phyloP scores from a whole-genome alignment of 2,113 vertebrate genomes.

The Nycticryphes semicollaris region DNA sequence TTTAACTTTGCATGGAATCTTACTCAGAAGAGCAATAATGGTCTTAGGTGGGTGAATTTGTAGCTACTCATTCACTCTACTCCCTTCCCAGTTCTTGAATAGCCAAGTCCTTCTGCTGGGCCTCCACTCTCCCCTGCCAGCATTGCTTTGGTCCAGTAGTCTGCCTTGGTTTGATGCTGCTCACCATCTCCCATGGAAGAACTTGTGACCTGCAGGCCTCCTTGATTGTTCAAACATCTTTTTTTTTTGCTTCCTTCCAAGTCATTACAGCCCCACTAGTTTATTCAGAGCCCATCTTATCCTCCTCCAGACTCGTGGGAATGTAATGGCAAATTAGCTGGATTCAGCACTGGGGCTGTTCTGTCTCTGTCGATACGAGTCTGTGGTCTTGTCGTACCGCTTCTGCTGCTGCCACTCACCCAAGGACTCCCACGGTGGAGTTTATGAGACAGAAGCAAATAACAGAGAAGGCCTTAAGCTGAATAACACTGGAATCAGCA shows the following conservation, averaged over 20 bases:
- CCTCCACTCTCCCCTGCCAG: background rate
- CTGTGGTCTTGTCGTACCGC: background rate
- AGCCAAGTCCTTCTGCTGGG: background rate
- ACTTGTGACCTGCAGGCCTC: background rate
- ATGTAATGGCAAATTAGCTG: background rate
- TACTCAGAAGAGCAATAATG: background rate
- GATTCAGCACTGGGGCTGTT: background rate
- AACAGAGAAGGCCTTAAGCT: background rate
- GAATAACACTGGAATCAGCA: background rate
- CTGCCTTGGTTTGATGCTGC: background rate
- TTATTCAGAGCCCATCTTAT: background rate
- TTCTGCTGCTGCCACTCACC: background rate
- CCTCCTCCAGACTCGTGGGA: background rate
- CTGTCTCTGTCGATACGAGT: fast-evolving
- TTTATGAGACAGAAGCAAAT: background rate
- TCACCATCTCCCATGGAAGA: background rate
- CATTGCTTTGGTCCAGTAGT: background rate
- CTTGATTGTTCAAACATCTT: background rate
- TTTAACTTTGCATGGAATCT: background rate
- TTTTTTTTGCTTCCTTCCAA: background rate
- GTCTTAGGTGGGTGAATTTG: background rate
- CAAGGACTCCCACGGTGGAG: background rate
- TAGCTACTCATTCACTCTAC: background rate
- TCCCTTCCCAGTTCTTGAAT: background rate
- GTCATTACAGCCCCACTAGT: background rate